Evolutionary conservation across 1,140 invertebrate species (phyloP).

Genomic region (Phortica variegata): DNA sequence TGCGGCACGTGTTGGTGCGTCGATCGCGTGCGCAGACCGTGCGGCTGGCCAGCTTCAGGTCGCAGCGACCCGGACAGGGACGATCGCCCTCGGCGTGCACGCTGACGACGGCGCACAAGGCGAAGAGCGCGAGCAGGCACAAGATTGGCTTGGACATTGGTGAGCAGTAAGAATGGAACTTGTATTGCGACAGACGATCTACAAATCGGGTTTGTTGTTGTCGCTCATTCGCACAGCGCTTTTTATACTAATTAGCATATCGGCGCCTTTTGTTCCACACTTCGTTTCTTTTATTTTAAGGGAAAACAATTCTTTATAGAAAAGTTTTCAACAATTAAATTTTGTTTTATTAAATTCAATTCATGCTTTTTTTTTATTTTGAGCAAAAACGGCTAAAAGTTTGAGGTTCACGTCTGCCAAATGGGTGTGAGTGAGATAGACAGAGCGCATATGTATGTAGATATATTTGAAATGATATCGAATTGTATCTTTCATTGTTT

Average conservation of each 20-base stretch:
- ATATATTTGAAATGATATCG: too few relatives aligned
- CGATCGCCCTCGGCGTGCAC: conserved; percentile 13
- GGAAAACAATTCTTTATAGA: neutral
- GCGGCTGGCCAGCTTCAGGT: conserved; percentile 1
- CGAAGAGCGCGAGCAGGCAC: conserved; percentile 12
- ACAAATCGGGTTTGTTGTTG: conserved; percentile 12
- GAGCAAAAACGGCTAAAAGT: too few relatives aligned
- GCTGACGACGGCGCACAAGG: conserved; percentile 12
- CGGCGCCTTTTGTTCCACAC: too few relatives aligned
- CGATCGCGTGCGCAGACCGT: conserved; percentile 22
- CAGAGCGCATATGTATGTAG: too few relatives aligned
- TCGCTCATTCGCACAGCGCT: too few relatives aligned
- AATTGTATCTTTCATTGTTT: too few relatives aligned
- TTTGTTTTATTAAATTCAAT: too few relatives aligned
- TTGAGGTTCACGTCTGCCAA: too few relatives aligned
- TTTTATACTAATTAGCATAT: too few relatives aligned
- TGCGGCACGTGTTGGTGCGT: conserved; percentile 29
- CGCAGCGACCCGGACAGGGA: conserved; percentile 24
- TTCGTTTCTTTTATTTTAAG: neutral
- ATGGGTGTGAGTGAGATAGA: too few relatives aligned
- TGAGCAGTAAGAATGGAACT: neutral
- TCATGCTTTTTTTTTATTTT: too few relatives aligned
- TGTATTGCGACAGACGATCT: neutral
- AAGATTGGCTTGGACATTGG: conserved; percentile 26
- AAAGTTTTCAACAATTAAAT: too few relatives aligned